Conservation (phyloP, 2,113 vertebrate species). For the Spheniscus mendiculus region DNA sequence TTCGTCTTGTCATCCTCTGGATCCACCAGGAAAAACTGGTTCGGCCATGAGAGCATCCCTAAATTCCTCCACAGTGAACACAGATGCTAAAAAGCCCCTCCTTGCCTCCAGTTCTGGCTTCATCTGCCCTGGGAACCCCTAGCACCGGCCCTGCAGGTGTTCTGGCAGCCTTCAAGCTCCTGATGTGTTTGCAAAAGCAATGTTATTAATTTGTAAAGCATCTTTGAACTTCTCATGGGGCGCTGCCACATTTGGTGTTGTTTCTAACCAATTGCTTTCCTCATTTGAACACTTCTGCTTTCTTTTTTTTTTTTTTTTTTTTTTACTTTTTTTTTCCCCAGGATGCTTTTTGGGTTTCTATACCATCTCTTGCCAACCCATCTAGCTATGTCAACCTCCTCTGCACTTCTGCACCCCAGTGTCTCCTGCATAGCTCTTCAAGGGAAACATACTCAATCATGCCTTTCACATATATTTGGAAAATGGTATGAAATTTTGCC, state of each 20-base stretch:
- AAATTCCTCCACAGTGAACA: not conserved
- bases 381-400: not conserved
- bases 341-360: not conserved
- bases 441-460: not conserved
- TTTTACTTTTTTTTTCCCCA: not conserved
- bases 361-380: not conserved
- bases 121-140: not conserved
- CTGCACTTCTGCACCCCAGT: not conserved
- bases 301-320: not conserved
- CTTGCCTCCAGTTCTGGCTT: not conserved
- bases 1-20: not conserved
- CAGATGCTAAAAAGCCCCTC: not conserved
- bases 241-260: not conserved
- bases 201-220: not conserved
- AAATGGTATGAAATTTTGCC: not conserved
- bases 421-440: rapidly evolving
- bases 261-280: not conserved
- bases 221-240: not conserved
- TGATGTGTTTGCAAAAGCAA: not conserved
- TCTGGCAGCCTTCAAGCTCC: not conserved
- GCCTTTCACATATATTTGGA: not conserved
- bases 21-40: not conserved
- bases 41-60: not conserved
- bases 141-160: not conserved
- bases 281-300: not conserved